Base-by-base conservation (phyloP, 1,140 invertebrate species). In the Drosophila repletoides region DNA sequence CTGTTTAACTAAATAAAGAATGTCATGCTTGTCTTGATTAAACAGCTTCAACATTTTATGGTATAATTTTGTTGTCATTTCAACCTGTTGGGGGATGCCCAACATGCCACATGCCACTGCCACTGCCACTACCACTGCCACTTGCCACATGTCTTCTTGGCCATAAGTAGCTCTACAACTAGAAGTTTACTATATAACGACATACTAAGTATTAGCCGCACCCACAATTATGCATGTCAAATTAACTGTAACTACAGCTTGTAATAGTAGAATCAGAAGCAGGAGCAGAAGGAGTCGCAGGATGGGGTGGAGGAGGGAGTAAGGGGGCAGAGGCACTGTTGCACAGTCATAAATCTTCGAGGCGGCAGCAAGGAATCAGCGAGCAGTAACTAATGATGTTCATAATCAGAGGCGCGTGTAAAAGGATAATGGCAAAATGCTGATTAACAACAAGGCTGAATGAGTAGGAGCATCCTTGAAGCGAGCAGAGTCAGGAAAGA, bases 381-480 rank as follows among this genome's bases (percentile, higher is more conserved):
- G 70, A 84, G 56, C 79, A 61, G 74, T 83, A 84, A 84, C 74
- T 84, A 84, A 84, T 84, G 80, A 84, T 86, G 74, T 86, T 79
- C 80, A 84, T 84, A 86, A 84, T 84, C 74, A 83, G 65, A 83
- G 77, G 72, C 60, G 77, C 77, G 83, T 84, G 74, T 79, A 84
- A 70, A 83, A 79, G 79, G 65, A 83, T 83, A 84, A 79, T 84
- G 79, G 60, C 49, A 38, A 59, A 84, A 59, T 41, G 60, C 70
- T 83, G 73, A 83, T 83, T 83, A 83, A 83, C 79, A 73, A 31
- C 58, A 40, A 9, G 9, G 21, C 26, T 19, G 52, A 43, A 19
- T 19, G 12, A 12, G 21, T 22, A 17, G 9, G 29, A 28, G 48
- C n/a, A n/a, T n/a, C n/a, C n/a, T n/a, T n/a, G n/a, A 31, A 59